These are phyloP conservation scores for Synanthedon formicaeformis DNA, from an alignment of 2,888 invertebrate genomes.

Conservation along the genomic window DNA sequence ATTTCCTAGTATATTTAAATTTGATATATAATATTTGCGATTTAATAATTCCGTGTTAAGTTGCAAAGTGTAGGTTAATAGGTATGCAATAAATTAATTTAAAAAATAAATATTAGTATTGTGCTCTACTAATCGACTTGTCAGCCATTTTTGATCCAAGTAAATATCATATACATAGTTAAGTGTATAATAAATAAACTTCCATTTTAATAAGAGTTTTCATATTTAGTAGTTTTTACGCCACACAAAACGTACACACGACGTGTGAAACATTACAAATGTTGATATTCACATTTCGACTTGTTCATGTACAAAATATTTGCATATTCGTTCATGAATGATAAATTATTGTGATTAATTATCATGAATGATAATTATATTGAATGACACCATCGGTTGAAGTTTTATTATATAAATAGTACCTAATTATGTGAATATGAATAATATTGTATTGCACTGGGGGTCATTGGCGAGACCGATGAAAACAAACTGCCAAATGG, in stretches of 20 bases:
- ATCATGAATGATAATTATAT: conserved; percentile 1
- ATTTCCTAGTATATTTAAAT: conserved; percentile 19
- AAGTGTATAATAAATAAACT: conserved; percentile 61
- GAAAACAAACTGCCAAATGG: conserved; percentile 66
- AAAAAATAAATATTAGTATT: conserved; percentile 29
- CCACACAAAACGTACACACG: conserved; percentile 25
- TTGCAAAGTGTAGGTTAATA: conserved; percentile 51
- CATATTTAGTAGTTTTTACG: conserved; percentile 49
- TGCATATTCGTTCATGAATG: neutral
- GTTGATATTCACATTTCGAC: conserved; percentile 53
- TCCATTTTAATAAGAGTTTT: conserved; percentile 67
- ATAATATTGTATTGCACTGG: conserved; percentile 17
- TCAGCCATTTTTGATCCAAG: conserved; percentile 64
- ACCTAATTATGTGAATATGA: conserved; percentile 42
- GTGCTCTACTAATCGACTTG: conserved; percentile 50
- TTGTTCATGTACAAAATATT: conserved; percentile 17
- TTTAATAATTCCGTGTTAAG: conserved; percentile 37
- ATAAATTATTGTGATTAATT: neutral
- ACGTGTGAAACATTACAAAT: conserved; percentile 42
- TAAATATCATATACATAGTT: conserved; percentile 51
- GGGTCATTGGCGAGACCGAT: conserved; percentile 18
- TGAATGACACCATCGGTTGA: conserved; percentile 21
- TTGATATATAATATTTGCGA: conserved; percentile 17
- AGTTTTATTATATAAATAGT: conserved; percentile 14
- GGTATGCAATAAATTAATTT: conserved; percentile 42